Base-by-base conservation (phyloP, 2,113 vertebrate species). In the Oncorhynchus kisutch region DNA sequence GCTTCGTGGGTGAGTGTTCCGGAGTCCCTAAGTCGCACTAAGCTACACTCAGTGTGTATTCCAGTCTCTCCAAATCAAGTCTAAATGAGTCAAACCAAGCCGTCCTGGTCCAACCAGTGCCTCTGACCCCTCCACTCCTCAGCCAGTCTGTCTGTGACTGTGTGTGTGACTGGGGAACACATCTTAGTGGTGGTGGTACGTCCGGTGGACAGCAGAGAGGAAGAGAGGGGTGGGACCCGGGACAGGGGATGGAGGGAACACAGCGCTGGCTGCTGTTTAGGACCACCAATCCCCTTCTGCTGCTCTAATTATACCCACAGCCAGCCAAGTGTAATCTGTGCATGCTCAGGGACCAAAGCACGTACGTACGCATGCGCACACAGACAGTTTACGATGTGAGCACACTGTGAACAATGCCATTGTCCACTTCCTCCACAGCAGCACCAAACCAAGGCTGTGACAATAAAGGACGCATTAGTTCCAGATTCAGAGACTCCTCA, bases 161-260 rank as follows among this genome's bases (percentile, higher is more conserved):
- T 57, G 73, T 31, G 25, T 67, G 73, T 31, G 25, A 16, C 65
- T 3, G 62, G 25, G 62, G 24, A 65, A 25, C 22, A 67, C 65
- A 67, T 27, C 14, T 29, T 16, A 29, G 64, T 9, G 29, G 65
- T 13, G 49, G 3, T 54, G 31, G 7, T 16, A 27, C 76, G 85
- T 88, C 81, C 74, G 84, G 72, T 54, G 79, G 39, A 64, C 82
- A 84, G 86, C 89, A 87, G 87, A 70, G 81, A 86, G 90, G 90
- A 91, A 88, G 78, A 73, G 76, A 70, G 48, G 84, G 85, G 85
- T 6, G 80, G 86, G 79, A 39, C 27, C 25, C 1, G 59, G 20
- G 59, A 22, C 1, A 4, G 5, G 59, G 59, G 59, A 62, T 9
- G 59, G 20, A 62, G 59, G n/a, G 59, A 8, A 18, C 27, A 29